Evolutionary conservation across 2,797 vertebrate genomes (phyloP).

Genomic region (Lagodon rhomboides): DNA sequence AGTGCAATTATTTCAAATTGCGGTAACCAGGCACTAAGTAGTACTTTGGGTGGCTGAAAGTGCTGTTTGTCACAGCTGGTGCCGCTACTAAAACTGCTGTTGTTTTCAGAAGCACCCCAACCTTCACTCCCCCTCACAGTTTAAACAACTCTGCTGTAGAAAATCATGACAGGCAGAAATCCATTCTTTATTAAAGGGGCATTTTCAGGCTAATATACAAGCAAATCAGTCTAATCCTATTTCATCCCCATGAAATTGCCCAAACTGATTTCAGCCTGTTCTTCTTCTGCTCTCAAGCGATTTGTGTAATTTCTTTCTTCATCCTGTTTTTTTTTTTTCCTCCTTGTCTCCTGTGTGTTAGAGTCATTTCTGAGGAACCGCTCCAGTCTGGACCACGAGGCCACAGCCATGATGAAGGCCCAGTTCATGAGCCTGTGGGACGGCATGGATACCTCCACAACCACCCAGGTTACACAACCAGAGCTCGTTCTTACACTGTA

Average conservation of each 20-base stretch:
- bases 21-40: neutral
- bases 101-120: neutral
- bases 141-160: neutral
- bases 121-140: neutral
- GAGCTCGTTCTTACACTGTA: neutral
- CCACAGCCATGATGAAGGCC: conserved; percentile 91
- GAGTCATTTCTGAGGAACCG: conserved; percentile 89
- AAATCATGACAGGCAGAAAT: neutral
- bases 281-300: neutral
- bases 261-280: neutral
- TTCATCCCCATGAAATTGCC: conserved; percentile 21
- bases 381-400: conserved; percentile 88
- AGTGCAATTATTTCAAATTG: neutral
- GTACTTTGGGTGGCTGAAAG: neutral
- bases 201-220: conserved; percentile 10
- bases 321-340: neutral
- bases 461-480: conserved; percentile 80
- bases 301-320: conserved; percentile 1
- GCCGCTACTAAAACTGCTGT: neutral
- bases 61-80: neutral
- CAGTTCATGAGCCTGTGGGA: conserved; percentile 93
- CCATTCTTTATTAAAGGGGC: conserved; percentile 3
- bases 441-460: conserved; percentile 83
- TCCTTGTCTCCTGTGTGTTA: conserved; percentile 48
- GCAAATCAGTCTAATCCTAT: conserved; percentile 2